Percentiles rank a stretch among this genome's conserved stretches.
Evolutionary conservation across 2,888 invertebrate genomes (phyloP).

Genomic region (Ernsta delagoae): DNA sequence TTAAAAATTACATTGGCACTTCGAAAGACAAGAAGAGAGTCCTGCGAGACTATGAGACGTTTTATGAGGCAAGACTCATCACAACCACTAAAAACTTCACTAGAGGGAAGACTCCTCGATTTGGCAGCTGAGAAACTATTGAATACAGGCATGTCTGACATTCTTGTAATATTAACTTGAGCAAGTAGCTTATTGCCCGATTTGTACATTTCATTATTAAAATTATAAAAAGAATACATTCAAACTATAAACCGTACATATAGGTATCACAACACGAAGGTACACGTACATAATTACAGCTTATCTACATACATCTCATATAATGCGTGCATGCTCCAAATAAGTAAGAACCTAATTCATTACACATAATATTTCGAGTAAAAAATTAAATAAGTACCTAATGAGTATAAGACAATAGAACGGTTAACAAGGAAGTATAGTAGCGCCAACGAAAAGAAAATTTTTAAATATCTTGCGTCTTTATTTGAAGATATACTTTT

Average conservation of each 20-base stretch:
- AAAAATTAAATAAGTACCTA: no score
- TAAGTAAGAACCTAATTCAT: no score
- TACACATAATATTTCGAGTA: no score
- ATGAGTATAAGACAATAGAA: no score
- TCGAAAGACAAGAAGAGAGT: slow-evolving; percentile 75
- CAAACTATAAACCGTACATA: slow-evolving; percentile 69
- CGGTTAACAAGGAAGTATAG: no score
- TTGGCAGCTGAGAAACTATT: slow-evolving; percentile 38
- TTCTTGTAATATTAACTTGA: slow-evolving; percentile 57
- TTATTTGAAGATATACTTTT: no score
- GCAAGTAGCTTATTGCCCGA: slow-evolving; percentile 70
- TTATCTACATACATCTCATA: no score
- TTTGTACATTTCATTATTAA: slow-evolving; percentile 64
- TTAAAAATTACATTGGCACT: slow-evolving; percentile 49
- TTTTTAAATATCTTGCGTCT: no score
- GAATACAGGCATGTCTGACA: slow-evolving; percentile 46
- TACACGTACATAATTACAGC: slow-evolving; percentile 55
- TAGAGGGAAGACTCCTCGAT: slow-evolving; percentile 45
- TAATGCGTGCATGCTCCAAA: no score
- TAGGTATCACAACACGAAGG: slow-evolving; percentile 79
- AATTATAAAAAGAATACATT: slow-evolving; percentile 63
- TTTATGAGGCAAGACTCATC: slow-evolving; percentile 56
- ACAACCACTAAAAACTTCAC: slow-evolving; percentile 72
- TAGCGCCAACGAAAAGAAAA: no score
- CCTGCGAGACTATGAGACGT: slow-evolving; percentile 40